Evolutionary conservation across 2,888 invertebrate species (phyloP).

Genomic region (Chromoteleia sp.): DNA sequence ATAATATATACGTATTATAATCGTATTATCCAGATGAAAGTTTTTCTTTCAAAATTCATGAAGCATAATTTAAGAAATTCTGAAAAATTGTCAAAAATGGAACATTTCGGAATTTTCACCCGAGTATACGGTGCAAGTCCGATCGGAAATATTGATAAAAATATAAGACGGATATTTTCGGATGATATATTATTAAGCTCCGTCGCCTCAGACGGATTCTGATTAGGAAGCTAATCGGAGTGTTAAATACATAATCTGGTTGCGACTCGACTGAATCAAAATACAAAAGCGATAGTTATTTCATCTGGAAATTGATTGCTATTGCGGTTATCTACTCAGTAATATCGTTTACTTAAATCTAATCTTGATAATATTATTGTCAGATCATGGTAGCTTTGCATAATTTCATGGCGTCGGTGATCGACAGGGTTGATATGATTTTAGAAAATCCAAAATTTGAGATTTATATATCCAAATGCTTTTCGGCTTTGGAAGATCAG

Average conservation of each 20-base stretch:
- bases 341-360: constrained; percentile 1
- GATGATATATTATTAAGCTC: neutral
- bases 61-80: too few species aligned
- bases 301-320: constrained; percentile 21
- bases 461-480: too few species aligned
- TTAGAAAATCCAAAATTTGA: too few species aligned
- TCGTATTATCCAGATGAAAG: too few species aligned
- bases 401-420: neutral
- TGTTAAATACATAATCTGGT: constrained; percentile 25
- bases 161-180: neutral
- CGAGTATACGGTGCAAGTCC: too few species aligned
- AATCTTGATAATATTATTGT: neutral
- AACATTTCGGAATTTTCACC: too few species aligned
- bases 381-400: neutral
- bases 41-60: too few species aligned
- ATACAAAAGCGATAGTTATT: constrained; percentile 31
- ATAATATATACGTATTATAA: too few species aligned
- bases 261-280: neutral
- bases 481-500: too few species aligned
- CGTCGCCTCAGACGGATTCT: neutral
- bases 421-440: too few species aligned
- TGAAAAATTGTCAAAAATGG: too few species aligned
- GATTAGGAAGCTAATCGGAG: constrained; percentile 19
- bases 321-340: constrained; percentile 12
- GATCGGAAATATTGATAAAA: too few species aligned